These are phyloP conservation scores for Lasioglossum figueresi DNA, from an alignment of 2,888 invertebrate genomes.

Conservation along the genomic window DNA sequence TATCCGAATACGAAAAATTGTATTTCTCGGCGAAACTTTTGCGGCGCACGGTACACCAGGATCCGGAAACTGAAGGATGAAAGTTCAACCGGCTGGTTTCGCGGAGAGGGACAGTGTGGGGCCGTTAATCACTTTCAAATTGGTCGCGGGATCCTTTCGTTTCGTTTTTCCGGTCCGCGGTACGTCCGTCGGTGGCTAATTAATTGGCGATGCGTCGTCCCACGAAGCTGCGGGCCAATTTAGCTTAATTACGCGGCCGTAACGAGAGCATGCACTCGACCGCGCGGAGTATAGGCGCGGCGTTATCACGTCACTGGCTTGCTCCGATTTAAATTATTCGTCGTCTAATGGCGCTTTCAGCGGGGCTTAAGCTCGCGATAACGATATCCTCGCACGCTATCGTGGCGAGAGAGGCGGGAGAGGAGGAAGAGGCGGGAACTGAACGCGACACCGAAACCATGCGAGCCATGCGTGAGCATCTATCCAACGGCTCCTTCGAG, in stretches of 20 bases:
- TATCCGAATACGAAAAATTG: no score
- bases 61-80: not conserved
- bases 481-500: constrained; percentile 61
- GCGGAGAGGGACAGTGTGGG: not conserved
- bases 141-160: not conserved
- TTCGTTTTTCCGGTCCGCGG: constrained; percentile 4
- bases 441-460: constrained; percentile 10
- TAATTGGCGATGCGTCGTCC: constrained; percentile 14
- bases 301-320: constrained; percentile 62
- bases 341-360: constrained; percentile 69
- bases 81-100: not conserved
- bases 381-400: constrained; percentile 60
- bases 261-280: constrained; percentile 38
- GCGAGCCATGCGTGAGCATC: constrained; percentile 19
- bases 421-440: not conserved
- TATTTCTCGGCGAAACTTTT: not conserved
- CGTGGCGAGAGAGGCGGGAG: not conserved
- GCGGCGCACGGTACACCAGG: not conserved
- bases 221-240: constrained; percentile 52
- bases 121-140: not conserved
- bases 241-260: constrained; percentile 62
- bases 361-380: constrained; percentile 55
- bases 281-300: constrained; percentile 11
- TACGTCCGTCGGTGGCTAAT: not conserved
- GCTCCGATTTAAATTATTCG: constrained; percentile 69